Percentiles rank a stretch among this genome's conserved stretches.
phyloP scores from a whole-genome alignment of 2,888 invertebrate species.

The Drosophila robusta region DNA sequence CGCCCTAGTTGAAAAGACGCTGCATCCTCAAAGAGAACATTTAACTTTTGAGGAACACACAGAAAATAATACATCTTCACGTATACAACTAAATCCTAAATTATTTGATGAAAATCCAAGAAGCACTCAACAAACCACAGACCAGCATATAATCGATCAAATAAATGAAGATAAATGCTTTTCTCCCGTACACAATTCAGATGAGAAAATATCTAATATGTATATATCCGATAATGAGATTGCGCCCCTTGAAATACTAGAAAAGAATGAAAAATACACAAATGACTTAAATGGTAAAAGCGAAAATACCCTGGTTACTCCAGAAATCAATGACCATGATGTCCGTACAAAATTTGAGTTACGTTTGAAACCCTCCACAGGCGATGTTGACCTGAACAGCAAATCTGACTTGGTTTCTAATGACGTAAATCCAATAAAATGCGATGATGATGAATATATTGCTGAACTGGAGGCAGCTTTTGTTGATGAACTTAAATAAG shows the following conservation, averaged over 20 bases:
- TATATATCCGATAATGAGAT: background rate
- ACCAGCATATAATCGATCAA: background rate
- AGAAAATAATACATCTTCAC: background rate
- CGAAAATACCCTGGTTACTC: background rate
- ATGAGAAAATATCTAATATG: background rate
- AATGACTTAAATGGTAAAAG: background rate
- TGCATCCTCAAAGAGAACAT: conserved; percentile 43
- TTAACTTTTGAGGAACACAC: conserved; percentile 13
- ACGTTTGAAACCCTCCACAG: background rate
- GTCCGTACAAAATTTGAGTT: background rate
- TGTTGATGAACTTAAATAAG: conserved; percentile 47
- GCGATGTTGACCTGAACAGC: background rate
- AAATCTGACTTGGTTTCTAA: background rate
- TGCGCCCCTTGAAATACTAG: background rate
- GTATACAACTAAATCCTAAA: background rate
- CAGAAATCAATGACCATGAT: background rate
- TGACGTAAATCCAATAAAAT: background rate
- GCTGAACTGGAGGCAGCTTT: conserved; percentile 46
- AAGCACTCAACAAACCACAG: background rate
- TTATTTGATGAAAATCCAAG: background rate
- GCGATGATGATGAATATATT: conserved; percentile 31
- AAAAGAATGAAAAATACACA: background rate
- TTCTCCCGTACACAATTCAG: background rate
- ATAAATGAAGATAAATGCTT: too few species aligned
- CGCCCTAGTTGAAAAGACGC: conserved; percentile 17